Base-by-base conservation (phyloP, 2,797 vertebrate genomes). In the Lithobates sylvaticus region DNA sequence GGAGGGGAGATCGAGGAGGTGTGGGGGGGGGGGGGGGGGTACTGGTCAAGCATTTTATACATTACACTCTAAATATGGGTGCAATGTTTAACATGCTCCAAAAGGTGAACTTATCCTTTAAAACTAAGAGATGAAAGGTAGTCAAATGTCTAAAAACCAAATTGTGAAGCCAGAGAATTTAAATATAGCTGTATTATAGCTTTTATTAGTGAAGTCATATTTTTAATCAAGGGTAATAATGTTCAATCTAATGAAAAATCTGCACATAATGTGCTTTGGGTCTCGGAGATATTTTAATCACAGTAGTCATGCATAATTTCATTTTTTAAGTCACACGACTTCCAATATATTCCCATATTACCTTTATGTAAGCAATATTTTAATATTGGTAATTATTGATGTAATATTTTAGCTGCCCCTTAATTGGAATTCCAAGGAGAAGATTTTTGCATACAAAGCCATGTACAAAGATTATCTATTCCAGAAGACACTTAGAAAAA, bases 191-290 rank as follows among this genome's bases (percentile, higher is more conserved):
- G 92, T 93, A 95, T 61, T 94, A 93, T 90, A 93, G 91, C 94
- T 94, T 95, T 95, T 93, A 96, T 95, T 94, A 96, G 95, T 92
- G 90, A 88, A 91, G 90, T 94, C 91, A 93, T 95, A 93, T 90
- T 93, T 93, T 94, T 96, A 95, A 95, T 96, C 89, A 85, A 92
- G 94, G 89, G 93, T 95, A 94, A 95, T 96, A 96, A 97, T 96
- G 95, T 93, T 93, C 94, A 95, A 90, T 95, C 96, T 96, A 96
- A 96, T 96, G 93, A 95, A 94, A 81, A 93, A 95, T 93, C 93
- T 93, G 92, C 89, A 92, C 90, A 88, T 93, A 89, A 90, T 92
- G 88, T 89, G 89, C 91, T 93, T 90, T 92, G 88, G 88, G 92
- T 94, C 90, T 92, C 83, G 90, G 91, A 92, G 93, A 84, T 76